Evolutionary conservation across 2,797 vertebrate species (phyloP), one percentile per base, ranked within the genome.

Genomic region (Gambelia wislizenii): DNA sequence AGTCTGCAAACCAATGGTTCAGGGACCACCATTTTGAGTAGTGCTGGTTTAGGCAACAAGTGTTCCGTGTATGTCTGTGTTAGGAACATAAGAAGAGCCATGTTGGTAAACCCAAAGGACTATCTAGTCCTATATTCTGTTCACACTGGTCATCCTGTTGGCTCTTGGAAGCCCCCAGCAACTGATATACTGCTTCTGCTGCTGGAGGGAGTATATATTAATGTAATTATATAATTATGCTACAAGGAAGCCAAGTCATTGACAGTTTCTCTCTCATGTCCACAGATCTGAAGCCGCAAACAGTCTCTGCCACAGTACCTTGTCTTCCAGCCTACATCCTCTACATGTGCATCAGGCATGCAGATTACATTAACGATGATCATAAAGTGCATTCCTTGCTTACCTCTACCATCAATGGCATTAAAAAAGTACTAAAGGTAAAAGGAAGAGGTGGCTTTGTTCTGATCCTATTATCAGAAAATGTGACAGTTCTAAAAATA

Each of bases 381-480:
- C 97, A 98, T 95, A 99, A 99, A 95, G 98, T 99, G 81, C 98
- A 98, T 94, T 98, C 98, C 7, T 96, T 99, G 93, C 98, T 99
- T 89, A 99, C 98, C 84, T 96, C 98, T 93, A 98, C 98, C 95
- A 99, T 99, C 97, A 99, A 99, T 0, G 95, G 97, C 90, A 93
- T 99, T 82, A 99, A 99, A 97, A 99, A 98, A 87, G 98, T 98
- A 87, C 97, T 99, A 27, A 99, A 98, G 98, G 99, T 99, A 91
- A 80, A 1, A 72, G 49, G 30, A 3, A 2, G 22, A 54, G 54
- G 33, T 75, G 70, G 30, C 22, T 22, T 36, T 77, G 14, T 54
- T 44, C 20, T 52, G 67, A 72, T 10, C 14, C 12, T 44, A 59
- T 88, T 61, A 61, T 22, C 14, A 59, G 3, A 14, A 22, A 54